These are phyloP conservation scores for Unio pictorum DNA, from an alignment of 2,888 invertebrate species.

Conservation along the genomic window DNA sequence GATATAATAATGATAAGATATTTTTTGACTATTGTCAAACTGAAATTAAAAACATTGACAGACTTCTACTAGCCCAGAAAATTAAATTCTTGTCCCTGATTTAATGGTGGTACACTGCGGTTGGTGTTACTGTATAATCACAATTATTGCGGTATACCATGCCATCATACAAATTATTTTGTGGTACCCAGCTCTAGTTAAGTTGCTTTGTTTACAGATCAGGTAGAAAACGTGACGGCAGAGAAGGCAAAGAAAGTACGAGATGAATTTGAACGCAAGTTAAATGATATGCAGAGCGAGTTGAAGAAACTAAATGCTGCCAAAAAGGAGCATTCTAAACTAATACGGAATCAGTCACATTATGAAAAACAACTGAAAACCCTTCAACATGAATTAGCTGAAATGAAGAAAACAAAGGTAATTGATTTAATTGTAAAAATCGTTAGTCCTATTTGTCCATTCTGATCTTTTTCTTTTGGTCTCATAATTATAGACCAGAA, in stretches of 20 bases:
- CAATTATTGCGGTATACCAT: too few species aligned
- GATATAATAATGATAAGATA: too few species aligned
- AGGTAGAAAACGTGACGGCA: slow-evolving; percentile 41
- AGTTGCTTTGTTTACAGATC: slow-evolving; percentile 32
- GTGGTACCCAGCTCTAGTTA: too few species aligned
- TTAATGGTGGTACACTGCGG: too few species aligned
- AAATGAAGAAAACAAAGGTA: slow-evolving; percentile 89
- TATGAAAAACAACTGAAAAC: slow-evolving; percentile 83
- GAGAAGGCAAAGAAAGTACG: slow-evolving; percentile 77
- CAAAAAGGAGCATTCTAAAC: slow-evolving; percentile 89
- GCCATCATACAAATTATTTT: too few species aligned
- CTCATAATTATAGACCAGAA: not conserved
- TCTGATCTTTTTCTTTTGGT: not conserved
- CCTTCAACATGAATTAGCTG: slow-evolving; percentile 82
- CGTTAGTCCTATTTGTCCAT: not conserved
- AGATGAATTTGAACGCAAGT: slow-evolving; percentile 90
- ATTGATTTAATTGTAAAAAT: slow-evolving; percentile 67
- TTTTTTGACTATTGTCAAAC: too few species aligned
- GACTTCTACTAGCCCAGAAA: too few species aligned
- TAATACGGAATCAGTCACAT: slow-evolving; percentile 85
- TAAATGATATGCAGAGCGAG: slow-evolving; percentile 88
- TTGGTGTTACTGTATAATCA: too few species aligned
- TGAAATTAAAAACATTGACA: too few species aligned
- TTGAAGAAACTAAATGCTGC: slow-evolving; percentile 87
- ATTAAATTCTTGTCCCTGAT: too few species aligned